Percentiles rank a stretch among this genome's conserved stretches.
phyloP scores from a whole-genome alignment of 2,888 invertebrate species.

The Polydrusus pterygomalis region DNA sequence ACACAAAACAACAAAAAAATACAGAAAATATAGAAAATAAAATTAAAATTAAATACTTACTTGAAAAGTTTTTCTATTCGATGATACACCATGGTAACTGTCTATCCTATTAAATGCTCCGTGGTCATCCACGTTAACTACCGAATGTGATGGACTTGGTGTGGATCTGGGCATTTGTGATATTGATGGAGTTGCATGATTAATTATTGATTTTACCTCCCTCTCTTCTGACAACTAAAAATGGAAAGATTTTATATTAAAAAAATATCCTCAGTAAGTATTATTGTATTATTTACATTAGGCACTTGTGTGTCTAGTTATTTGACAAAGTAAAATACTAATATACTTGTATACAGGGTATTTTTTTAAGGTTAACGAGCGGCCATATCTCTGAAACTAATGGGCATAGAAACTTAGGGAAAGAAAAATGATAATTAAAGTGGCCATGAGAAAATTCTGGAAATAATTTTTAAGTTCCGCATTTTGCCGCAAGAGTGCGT shows the following conservation, averaged over 20 bases:
- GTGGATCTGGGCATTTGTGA: conserved; percentile 65
- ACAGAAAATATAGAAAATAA: neutral
- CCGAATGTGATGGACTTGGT: conserved; percentile 77
- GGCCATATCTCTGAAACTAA: too few species aligned
- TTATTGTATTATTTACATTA: neutral
- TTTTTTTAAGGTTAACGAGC: too few species aligned
- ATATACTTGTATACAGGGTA: too few species aligned
- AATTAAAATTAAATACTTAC: conserved; percentile 26
- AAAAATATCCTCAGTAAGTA: neutral
- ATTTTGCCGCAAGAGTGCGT: too few species aligned
- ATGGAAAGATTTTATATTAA: conserved; percentile 37
- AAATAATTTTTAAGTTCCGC: too few species aligned
- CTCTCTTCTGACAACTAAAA: conserved; percentile 75
- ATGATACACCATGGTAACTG: conserved; percentile 71
- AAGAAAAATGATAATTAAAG: too few species aligned
- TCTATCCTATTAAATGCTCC: conserved; percentile 69
- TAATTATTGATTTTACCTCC: conserved; percentile 71
- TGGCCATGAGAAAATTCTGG: too few species aligned
- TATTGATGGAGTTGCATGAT: conserved; percentile 60
- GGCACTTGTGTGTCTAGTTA: too few species aligned
- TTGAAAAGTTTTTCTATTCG: conserved; percentile 79
- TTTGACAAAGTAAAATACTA: too few species aligned
- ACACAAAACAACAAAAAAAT: neutral
- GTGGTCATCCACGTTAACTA: conserved; percentile 78
- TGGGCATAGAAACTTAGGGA: too few species aligned